Base-by-base conservation (phyloP, 1,140 invertebrate genomes). In the Battus philenor region DNA sequence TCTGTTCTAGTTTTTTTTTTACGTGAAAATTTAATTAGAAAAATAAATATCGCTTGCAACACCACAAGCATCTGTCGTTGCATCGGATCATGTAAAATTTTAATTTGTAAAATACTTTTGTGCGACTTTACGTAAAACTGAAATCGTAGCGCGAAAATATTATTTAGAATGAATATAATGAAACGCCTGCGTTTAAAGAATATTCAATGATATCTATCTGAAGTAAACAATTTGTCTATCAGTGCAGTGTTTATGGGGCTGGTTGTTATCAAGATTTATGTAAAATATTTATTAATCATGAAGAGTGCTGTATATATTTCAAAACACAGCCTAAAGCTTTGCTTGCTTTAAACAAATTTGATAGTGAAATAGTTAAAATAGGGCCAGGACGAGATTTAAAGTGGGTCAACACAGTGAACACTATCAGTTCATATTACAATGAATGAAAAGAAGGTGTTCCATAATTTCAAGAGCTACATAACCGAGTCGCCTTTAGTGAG, bases 391-490 rank as follows among this genome's bases (percentile, higher is more conserved):
- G n/a, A 57, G 53, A 50, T 38, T 31, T 47, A 60, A 78, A 75
- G 64, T 79, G 67, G 65, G 70, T 78, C 78, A 77, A 54, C 43
- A 44, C 32, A 55, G 60, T 59, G 58, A 15, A 44, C 44, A 48
- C 27, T 49, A 52, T 47, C 47, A 32, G 48, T 68, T 61, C 68
- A 66, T 62, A 65, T 57, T 64, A 81, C 57, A 77, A 84, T 84
- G 78, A 84, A 76, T 70, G 80, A 84, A 53, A 81, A 81, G 68
- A 83, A 77, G 58, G 50, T 74, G 47, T 68, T 69, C 36, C 61
- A 74, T 51, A 84, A 81, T 65, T 84, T 84, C 59, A 82, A 66
- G 65, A 82, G 80, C 55, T 84, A 84, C 63, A 79, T 84, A 61
- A 79, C 77, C 49, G 73, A 75, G 39, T 67, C 74, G 34, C 61